Conservation (phyloP, 2,797 vertebrate genomes). For the Macroramphosus scolopax region DNA sequence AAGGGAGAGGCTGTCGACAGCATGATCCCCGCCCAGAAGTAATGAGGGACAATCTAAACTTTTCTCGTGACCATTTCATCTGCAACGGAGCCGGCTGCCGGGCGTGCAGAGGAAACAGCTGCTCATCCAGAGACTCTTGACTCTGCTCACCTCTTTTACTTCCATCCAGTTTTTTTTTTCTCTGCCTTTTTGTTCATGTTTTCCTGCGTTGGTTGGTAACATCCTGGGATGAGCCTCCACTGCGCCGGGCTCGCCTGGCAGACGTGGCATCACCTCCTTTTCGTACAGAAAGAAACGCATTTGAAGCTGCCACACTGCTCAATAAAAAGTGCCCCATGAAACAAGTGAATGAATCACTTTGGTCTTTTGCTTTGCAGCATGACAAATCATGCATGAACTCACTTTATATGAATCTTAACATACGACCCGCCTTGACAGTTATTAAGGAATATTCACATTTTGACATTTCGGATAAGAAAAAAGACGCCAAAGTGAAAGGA, state of each 20-base stretch:
- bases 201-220: slow-evolving; percentile 71
- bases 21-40: slow-evolving; percentile 95
- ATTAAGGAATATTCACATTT: too few relatives aligned
- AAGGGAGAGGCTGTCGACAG: slow-evolving; percentile 89
- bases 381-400: neutral
- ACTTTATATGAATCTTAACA: too few relatives aligned
- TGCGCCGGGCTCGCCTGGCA: slow-evolving; percentile 60
- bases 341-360: slow-evolving; percentile 30
- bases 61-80: slow-evolving; percentile 67
- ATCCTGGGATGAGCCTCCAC: slow-evolving; percentile 77
- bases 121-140: slow-evolving; percentile 74
- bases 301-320: slow-evolving; percentile 64
- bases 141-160: slow-evolving; percentile 62
- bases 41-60: slow-evolving; percentile 63
- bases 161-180: slow-evolving; percentile 45
- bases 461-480: too few relatives aligned
- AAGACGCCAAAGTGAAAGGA: slow-evolving; percentile 41
- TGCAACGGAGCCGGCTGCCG: slow-evolving; percentile 55
- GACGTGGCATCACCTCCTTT: slow-evolving; percentile 69
- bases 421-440: too few relatives aligned
- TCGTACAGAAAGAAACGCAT: slow-evolving; percentile 71
- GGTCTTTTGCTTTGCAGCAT: slow-evolving; percentile 22
- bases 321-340: slow-evolving; percentile 77
- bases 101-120: slow-evolving; percentile 60
- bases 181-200: slow-evolving; percentile 55